These are phyloP conservation scores for Sebastes flavidus DNA, from an alignment of 2,797 vertebrate species.

Conservation along the genomic window DNA sequence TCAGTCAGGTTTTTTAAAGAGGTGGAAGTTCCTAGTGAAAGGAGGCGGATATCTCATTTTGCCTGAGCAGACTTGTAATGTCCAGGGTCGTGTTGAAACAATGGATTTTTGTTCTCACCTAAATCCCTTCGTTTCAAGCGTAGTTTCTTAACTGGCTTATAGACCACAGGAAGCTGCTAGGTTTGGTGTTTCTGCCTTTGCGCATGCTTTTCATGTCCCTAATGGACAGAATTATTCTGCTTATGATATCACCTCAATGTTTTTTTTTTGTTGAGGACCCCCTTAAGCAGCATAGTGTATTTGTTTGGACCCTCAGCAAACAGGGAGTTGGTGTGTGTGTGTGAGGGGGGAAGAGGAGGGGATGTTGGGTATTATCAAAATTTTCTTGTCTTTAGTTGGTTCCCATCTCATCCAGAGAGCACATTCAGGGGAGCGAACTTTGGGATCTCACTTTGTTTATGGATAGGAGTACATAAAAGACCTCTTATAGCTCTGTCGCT, in stretches of 20 bases:
- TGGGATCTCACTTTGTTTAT: conserved; percentile 85
- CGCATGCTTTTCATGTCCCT: conserved; percentile 14
- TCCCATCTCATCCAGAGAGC: conserved; percentile 74
- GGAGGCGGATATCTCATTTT: conserved; percentile 52
- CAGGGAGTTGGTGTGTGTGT: not conserved
- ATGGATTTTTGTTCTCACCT: conserved; percentile 41
- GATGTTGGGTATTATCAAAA: conserved; percentile 59
- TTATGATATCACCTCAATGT: conserved; percentile 31
- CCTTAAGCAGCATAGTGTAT: conserved; percentile 37
- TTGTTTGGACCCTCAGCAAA: conserved; percentile 62
- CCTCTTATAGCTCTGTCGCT: conserved; percentile 76
- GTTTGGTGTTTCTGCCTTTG: not conserved
- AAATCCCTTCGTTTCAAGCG: conserved; percentile 30
- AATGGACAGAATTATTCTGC: conserved; percentile 29
- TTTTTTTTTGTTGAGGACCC: conserved; percentile 12
- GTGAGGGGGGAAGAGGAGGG: not conserved
- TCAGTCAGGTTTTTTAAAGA: conserved; percentile 31
- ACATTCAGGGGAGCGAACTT: conserved; percentile 77
- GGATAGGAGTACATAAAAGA: conserved; percentile 81
- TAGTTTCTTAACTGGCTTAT: conserved; percentile 27
- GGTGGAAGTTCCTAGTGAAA: conserved; percentile 46
- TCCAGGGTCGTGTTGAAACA: conserved; percentile 47
- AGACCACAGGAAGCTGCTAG: not conserved
- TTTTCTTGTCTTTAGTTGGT: conserved; percentile 66
- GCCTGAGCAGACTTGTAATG: conserved; percentile 62